Base-by-base conservation (phyloP, 2,113 vertebrate species). In the Phaethon lepturus region DNA sequence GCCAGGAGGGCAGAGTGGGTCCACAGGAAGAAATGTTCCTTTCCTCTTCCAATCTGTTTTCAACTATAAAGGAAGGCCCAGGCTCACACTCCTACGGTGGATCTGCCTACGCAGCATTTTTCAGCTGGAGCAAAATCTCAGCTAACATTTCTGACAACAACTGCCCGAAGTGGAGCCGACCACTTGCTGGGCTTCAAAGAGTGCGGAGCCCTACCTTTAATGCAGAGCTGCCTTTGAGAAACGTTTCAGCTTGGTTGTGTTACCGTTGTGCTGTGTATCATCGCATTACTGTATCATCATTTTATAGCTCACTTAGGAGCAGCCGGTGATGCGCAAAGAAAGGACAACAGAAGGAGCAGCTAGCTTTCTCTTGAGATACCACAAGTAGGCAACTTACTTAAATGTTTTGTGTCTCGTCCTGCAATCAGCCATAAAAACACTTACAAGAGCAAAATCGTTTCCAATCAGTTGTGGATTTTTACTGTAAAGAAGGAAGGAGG, bases 11-110 rank as follows among this genome's bases (percentile, higher is more conserved):
- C 97, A 97, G 97, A 92, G 59, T 74, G 49, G 96, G 98, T 97
- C 98, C 98, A 97, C 98, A 98, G 98, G 99, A 99, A 98, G 98
- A 97, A 98, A 94, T 86, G 97, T 93, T 97, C 97, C 85, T 95
- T 98, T 98, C 98, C 98, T 97, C 97, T 97, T 97, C 93, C 95
- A 97, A 96, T 98, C 96, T 98, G 97, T 98, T 98, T 98, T 97
- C 95, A 94, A 92, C 97, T 95, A 76, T 91, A 97, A 94, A 97
- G 97, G 96, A 98, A 98, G 91, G 88, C 67, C 82, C 45, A 42
- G 78, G 64, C 88, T 94, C 82, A 81, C 88, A 74, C 28, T 85
- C 59, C 85, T 89, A 63, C 35, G 11, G 44, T 20, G 13, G 78
- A 95, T 92, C 86, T 98, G 98, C 97, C 89, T 88, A 97, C 49